Evolutionary conservation across 2,888 invertebrate genomes (phyloP).

Genomic region (Lasioglossum vierecki): DNA sequence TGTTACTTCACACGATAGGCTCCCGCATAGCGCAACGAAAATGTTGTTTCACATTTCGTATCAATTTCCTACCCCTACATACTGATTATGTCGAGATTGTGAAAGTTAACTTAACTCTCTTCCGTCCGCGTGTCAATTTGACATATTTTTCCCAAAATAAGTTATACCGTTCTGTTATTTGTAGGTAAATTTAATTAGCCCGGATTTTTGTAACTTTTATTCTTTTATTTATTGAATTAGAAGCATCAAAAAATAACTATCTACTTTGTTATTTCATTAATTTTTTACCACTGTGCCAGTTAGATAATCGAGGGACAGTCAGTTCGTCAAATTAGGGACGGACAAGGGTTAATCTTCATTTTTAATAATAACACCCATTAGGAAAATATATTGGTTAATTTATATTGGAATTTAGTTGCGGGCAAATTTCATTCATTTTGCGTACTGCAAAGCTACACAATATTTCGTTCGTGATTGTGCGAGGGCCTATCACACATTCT

Average conservation of each 20-base stretch:
- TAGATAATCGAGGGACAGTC: too few species aligned
- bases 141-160: too few species aligned
- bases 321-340: too few species aligned
- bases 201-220: too few species aligned
- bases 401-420: neutral
- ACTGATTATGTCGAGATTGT: neutral
- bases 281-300: too few species aligned
- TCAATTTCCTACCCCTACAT: neutral
- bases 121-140: too few species aligned
- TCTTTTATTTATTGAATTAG: too few species aligned
- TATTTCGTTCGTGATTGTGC: neutral
- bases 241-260: too few species aligned
- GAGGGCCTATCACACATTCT: neutral
- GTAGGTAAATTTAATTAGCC: too few species aligned
- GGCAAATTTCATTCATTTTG: neutral
- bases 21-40: neutral
- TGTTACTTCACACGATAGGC: conserved; percentile 8
- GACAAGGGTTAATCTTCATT: neutral
- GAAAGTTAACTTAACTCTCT: neutral
- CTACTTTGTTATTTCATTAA: too few species aligned
- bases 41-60: neutral
- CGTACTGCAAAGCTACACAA: neutral
- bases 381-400: neutral
- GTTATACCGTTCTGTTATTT: too few species aligned
- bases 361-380: neutral